Base-by-base conservation (phyloP, 2,113 vertebrate genomes). In the Lophotis ruficrista region DNA sequence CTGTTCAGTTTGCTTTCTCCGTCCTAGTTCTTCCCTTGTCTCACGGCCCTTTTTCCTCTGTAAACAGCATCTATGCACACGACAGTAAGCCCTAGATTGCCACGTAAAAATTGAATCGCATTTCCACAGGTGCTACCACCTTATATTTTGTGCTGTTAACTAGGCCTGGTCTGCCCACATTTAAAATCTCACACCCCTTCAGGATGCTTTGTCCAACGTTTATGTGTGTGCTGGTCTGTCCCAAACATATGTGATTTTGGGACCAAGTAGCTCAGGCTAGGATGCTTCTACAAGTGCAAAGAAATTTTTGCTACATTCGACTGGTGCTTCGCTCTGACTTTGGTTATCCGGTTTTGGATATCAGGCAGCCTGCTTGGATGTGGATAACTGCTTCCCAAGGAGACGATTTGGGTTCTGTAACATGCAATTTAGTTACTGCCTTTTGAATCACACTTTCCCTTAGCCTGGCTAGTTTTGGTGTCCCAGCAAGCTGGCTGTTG, bases 231-330 rank as follows among this genome's bases (percentile, higher is more conserved):
- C 22, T 31, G 20, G 4, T 62, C 25, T 75, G 19, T 71, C n/a
- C 56, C 37, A 71, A 37, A 47, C 8, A 21, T 3, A 4, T 0
- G 0, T n/a, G 48, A 10, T 61, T 35, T 27, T 7, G 35, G 48
- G 33, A 64, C 8, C 14, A 54, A 38, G 22, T 4, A 60, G 38
- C 9, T 38, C 35, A 57, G 33, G 16, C 43, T 35, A 30, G 38
- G 53, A 48, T 8, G 14, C 24, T 53, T 76, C 23, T 30, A 47
- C 56, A 30, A 41, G 6, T 24, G 28, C 28, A 56, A 48, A 69
- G 12, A 79, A 6, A 17, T 23, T 76, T 91, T 53, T 88, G 53
- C 6, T 57, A 4, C 3, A 0, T 79, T 72, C 2, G 2, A 8
- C 8, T 54, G 24, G 6, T 79, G 41, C 17, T 88, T 76, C 18